phyloP scores from a whole-genome alignment of 2,888 invertebrate genomes.

The Syrphus vitripennis region DNA sequence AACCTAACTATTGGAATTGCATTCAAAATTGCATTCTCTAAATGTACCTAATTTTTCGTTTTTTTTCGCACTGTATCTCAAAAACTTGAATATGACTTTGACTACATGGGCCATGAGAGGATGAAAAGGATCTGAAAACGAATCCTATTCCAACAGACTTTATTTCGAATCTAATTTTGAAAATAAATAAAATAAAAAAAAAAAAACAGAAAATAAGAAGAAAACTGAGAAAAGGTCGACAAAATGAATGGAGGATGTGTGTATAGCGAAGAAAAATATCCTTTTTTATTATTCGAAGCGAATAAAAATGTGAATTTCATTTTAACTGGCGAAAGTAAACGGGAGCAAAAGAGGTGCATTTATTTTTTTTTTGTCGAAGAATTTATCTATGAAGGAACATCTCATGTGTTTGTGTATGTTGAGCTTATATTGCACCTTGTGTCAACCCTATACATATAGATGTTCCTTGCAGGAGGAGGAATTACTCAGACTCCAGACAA shows the following conservation, averaged over 20 bases:
- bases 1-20: neutral
- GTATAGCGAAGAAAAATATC: conserved; percentile 9
- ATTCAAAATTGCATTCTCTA: conserved; percentile 5
- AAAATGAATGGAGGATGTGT: neutral
- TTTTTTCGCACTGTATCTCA: neutral
- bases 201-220: neutral
- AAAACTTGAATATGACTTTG: neutral
- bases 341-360: neutral
- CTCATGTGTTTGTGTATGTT: no score
- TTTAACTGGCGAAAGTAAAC: conserved; percentile 44
- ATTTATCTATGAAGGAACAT: neutral
- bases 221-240: neutral
- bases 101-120: neutral
- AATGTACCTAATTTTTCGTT: conserved; percentile 11
- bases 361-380: neutral
- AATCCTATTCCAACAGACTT: conserved; percentile 23
- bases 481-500: conserved; percentile 3
- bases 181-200: conserved; percentile 26
- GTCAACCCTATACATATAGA: neutral
- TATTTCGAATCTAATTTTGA: conserved; percentile 49
- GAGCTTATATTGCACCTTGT: neutral
- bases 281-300: conserved; percentile 27
- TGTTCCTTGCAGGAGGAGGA: neutral
- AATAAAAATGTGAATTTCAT: conserved; percentile 52
- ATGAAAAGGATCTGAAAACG: neutral